Evolutionary conservation across 2,113 vertebrate genomes (phyloP).

Genomic region (Ciconia stormi): DNA sequence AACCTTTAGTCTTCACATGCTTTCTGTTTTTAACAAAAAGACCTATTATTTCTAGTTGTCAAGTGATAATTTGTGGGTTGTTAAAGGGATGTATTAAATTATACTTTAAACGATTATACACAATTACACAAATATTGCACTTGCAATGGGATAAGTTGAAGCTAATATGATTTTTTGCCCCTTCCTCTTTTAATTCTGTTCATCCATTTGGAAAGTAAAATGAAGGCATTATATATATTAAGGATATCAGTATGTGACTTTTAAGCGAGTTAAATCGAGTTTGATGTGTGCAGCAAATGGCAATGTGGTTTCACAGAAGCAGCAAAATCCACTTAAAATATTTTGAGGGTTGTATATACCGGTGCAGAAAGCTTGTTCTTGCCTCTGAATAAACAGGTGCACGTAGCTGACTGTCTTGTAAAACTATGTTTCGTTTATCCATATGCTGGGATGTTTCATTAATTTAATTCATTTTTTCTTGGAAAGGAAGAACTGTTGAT

Average conservation of each 20-base stretch:
- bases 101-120: constrained; percentile 70
- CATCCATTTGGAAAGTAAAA: background rate
- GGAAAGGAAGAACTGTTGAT: background rate
- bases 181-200: background rate
- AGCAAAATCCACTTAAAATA: background rate
- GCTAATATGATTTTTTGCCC: background rate
- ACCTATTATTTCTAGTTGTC: constrained; percentile 84
- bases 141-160: background rate
- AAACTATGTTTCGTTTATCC: background rate
- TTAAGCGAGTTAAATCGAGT: background rate
- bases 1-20: constrained; percentile 89
- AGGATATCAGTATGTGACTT: background rate
- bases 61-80: constrained; percentile 80
- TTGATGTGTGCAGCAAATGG: background rate
- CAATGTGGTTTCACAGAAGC: background rate
- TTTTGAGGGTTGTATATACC: background rate
- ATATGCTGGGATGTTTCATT: background rate
- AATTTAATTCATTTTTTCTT: background rate
- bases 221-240: background rate
- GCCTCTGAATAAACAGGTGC: background rate
- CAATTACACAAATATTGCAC: constrained; percentile 61
- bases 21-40: constrained; percentile 82
- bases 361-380: background rate
- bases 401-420: background rate
- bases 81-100: constrained; percentile 81